Base-by-base conservation (phyloP, 64 coral and sea anemone genomes). In the Montipora capricornis region DNA sequence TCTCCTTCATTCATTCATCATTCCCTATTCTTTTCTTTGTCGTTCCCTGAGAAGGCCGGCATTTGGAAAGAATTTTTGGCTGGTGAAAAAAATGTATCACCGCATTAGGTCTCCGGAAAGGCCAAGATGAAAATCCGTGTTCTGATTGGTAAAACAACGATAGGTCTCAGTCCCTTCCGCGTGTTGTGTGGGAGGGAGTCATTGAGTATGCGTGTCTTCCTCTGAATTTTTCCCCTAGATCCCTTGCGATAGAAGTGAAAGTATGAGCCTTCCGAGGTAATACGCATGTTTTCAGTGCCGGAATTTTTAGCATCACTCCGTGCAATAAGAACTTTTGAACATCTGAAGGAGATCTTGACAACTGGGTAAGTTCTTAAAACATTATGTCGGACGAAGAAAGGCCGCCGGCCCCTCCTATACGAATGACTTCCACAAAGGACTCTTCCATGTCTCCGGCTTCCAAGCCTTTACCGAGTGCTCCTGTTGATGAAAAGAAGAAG, bases 371-470 rank as follows among this genome's bases (percentile, higher is more conserved):
- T 44, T 79, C 60, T 22, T 45, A 24, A 74, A 92, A 20, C 74
- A 93, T 74, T 61, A 99, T 99, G 98, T 95, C 98, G 91, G 98
- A 99, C 76, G 95, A 96, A 92, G 98, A 99, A 87, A 79, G 95
- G 76, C 98, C 98, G 22, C 98, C 98, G 82, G 98, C 98, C 91
- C 98, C 98, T 94, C 98, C 98, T 94, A 94, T 99, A 68, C 92
- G 98, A 16, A 58, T 92, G 51, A 96, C 98, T 84, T 96, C 94
- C 49, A 94, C 93, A 16, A 95, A 96, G 76, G 91, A 93, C 68
- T 89, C 91, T 89, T 89, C 91, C 29, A 93, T 90, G 60, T 96
- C 98, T 83, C 95, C 95, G n/a, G 95, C 92, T 81, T 99, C 98
- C 49, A 96, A 95, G 68, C 98, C 98, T 81, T 80, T 99, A 55